Percentiles rank a stretch among this genome's conserved stretches.
Evolutionary conservation across 1,140 invertebrate genomes (phyloP).

Genomic region (Brachionus calyciflorus): DNA sequence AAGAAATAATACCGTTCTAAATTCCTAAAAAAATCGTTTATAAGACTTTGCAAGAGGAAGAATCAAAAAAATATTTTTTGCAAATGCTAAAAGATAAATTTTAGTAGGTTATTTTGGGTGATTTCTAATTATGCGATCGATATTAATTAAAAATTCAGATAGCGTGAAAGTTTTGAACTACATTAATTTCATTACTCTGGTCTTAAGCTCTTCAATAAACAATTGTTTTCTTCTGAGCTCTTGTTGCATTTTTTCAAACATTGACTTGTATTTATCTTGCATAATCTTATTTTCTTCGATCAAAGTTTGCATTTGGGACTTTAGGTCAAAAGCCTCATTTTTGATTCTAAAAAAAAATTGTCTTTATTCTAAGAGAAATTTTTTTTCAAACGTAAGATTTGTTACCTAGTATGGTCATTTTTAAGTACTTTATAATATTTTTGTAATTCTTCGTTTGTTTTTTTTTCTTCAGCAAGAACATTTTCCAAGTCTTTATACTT

Average conservation of each 20-base stretch:
- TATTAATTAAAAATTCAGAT: no score
- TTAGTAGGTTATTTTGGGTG: no score
- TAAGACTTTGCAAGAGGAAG: no score
- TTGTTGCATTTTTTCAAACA: slow-evolving; percentile 54
- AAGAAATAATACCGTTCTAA: no score
- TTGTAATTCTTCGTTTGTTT: slow-evolving; percentile 44
- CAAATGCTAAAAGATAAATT: no score
- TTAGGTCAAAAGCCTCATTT: slow-evolving; percentile 54
- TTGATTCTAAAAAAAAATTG: slow-evolving; percentile 51
- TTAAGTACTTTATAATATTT: slow-evolving; percentile 45
- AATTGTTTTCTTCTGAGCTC: slow-evolving; percentile 52
- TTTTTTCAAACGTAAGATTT: neutral
- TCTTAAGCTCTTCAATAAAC: slow-evolving; percentile 53
- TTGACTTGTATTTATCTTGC: slow-evolving; percentile 57
- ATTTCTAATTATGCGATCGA: no score
- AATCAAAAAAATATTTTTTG: no score
- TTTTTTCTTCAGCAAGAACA: slow-evolving; percentile 28
- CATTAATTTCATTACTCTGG: slow-evolving; percentile 51
- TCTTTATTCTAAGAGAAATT: neutral
- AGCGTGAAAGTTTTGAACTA: no score
- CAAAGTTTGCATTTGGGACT: slow-evolving; percentile 54
- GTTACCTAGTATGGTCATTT: slow-evolving; percentile 24
- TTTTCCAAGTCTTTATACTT: slow-evolving; percentile 43
- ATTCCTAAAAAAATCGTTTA: no score
- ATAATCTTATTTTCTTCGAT: slow-evolving; percentile 56